A percentile compares a stretch with the other conserved stretches of the same genome.
Evolutionary conservation across 2,888 invertebrate genomes (phyloP).

Genomic region (Epirrhoe tristata): DNA sequence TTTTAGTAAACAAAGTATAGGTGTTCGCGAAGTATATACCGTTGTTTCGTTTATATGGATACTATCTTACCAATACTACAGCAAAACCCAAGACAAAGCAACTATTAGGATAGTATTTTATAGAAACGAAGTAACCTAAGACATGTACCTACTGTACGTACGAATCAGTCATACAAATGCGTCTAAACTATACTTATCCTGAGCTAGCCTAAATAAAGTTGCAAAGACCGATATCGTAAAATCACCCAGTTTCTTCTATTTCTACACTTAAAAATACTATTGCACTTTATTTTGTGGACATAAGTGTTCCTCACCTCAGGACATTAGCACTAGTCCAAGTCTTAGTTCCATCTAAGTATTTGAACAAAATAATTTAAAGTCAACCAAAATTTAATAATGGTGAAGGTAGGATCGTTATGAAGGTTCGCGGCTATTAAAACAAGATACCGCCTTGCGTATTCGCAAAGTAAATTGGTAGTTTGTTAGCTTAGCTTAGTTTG

Average conservation of each 20-base stretch:
- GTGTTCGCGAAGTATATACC: background rate
- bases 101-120: no score
- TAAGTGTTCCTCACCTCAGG: background rate
- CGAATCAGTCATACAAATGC: no score
- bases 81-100: no score
- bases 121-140: no score
- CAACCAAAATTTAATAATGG: background rate
- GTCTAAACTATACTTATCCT: no score
- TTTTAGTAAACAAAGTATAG: background rate
- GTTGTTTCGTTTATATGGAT: no score
- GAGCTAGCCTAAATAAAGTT: background rate
- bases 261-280: background rate
- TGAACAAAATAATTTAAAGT: slow-evolving; percentile 6
- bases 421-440: slow-evolving; percentile 21
- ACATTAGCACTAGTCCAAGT: background rate
- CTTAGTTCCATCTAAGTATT: background rate
- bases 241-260: background rate
- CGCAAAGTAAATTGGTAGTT: slow-evolving; percentile 33
- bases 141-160: no score
- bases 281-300: background rate
- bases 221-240: background rate
- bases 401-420: slow-evolving; percentile 12
- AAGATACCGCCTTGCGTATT: slow-evolving; percentile 23
- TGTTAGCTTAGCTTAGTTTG: slow-evolving; percentile 24
- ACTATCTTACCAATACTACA: no score